These are phyloP conservation scores for Lepidurus arcticus DNA, from an alignment of 1,140 invertebrate genomes.

Conservation along the genomic window DNA sequence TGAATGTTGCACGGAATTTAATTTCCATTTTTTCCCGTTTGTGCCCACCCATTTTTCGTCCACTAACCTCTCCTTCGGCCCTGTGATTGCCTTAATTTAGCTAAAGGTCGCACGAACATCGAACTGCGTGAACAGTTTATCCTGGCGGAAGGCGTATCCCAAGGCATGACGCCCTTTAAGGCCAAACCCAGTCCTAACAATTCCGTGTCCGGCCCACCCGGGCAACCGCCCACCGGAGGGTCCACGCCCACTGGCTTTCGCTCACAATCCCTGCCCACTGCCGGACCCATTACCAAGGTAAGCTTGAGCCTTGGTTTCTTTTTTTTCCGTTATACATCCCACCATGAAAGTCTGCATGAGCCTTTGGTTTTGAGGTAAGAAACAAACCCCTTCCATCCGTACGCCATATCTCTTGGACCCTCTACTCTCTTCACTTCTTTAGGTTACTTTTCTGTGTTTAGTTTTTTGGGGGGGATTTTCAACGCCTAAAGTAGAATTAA, in stretches of 20 bases:
- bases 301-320: slow-evolving; percentile 33
- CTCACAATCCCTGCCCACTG: slow-evolving; percentile 53
- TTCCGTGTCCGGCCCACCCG: slow-evolving; percentile 62
- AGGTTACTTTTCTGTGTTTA: neutral
- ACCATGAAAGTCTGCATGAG: slow-evolving; percentile 27
- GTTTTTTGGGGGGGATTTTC: neutral
- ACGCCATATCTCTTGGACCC: neutral
- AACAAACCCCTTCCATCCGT: neutral
- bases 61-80: slow-evolving; percentile 20
- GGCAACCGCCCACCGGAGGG: slow-evolving; percentile 35
- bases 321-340: slow-evolving; percentile 41
- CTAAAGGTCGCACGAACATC: slow-evolving; percentile 98
- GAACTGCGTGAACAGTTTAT: slow-evolving; percentile 98
- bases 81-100: slow-evolving; percentile 51
- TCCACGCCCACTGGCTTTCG: slow-evolving; percentile 46
- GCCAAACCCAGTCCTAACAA: slow-evolving; percentile 68
- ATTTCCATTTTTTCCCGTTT: slow-evolving; percentile 30
- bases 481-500: no score
- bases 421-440: neutral
- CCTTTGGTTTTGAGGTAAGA: slow-evolving; percentile 26
- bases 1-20: slow-evolving; percentile 34
- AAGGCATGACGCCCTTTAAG: slow-evolving; percentile 94
- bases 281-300: slow-evolving; percentile 91
- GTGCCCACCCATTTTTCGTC: slow-evolving; percentile 13
- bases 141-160: slow-evolving; percentile 92